Evolutionary conservation across 2,888 invertebrate species (phyloP), one percentile per base, ranked within the genome.

Genomic region (Fabriciana adippe): DNA sequence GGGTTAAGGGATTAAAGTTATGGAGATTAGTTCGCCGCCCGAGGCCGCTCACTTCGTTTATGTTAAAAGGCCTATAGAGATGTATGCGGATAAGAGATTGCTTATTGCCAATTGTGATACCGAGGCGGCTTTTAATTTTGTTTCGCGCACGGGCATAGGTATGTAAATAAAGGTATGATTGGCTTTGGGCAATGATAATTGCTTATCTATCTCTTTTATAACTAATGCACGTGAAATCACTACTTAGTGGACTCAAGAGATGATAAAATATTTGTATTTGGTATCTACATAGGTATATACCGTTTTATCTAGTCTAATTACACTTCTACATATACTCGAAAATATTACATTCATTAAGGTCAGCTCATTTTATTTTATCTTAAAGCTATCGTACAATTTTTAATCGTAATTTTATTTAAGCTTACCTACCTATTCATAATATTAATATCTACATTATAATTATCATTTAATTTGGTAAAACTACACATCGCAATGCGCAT

Each of bases 1-100:
- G 92, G 91, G 92, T 90, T 89, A 91, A 90, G 86, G 92, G 92
- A 92, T 92, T 92, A 92, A 92, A 92, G 89, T 92, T 92, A 92
- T 92, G 92, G 92, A 92, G 92, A 92, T 92, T 92, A 92, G 90
- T 90, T 90, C 89, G 84, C 88, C 89, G 91, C 92, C 89, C 91
- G 91, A 91, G 88, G 88, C 86, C 85, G 86, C 77, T 74, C 81
- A 76, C 88, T 90, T 87, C 88, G 89, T 88, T 90, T 89, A 89
- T 91, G 90, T 90, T 90, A 91, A 91, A 90, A 89, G 89, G 87
- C 83, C 86, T 86, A 88, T 90, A 88, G 88, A 91, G 91, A 92
- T 91, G 87, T 88, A 88, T 84, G 80, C 82, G 79, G 91, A 92
- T 92, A 92, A 92, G 90, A 89, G 89, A 92, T 92, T 88, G 90